phyloP scores from a whole-genome alignment of 2,113 vertebrate species.

The Neodontobutis hainanensis region DNA sequence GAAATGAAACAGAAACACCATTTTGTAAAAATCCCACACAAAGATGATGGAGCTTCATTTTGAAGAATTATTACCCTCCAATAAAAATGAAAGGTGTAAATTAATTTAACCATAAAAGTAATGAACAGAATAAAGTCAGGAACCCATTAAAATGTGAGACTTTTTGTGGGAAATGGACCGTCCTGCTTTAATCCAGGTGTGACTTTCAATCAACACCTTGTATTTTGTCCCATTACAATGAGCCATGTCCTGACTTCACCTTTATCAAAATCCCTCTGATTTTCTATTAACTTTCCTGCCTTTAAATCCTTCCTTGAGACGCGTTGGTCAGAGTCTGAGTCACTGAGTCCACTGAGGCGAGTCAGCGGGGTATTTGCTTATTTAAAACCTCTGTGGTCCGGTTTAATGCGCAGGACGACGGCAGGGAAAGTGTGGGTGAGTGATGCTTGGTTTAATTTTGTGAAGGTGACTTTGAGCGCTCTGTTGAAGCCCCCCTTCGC shows the following conservation, averaged over 20 bases:
- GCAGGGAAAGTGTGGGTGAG: slow-evolving; percentile 32
- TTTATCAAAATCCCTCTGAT: background rate
- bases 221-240: background rate
- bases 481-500: slow-evolving; percentile 12
- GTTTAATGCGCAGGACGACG: slow-evolving; percentile 28
- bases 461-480: slow-evolving; percentile 57
- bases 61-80: background rate
- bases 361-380: slow-evolving; percentile 32
- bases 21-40: too few species aligned
- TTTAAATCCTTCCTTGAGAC: slow-evolving; percentile 1
- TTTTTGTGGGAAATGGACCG: background rate
- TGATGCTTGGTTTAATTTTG: slow-evolving; percentile 31
- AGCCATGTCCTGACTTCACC: background rate
- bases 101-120: slow-evolving; percentile 4
- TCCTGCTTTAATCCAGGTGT: background rate
- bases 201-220: background rate
- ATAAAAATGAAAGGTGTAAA: slow-evolving; percentile 2
- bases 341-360: slow-evolving; percentile 7
- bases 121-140: background rate
- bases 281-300: background rate
- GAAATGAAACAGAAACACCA: too few species aligned
- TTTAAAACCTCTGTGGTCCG: slow-evolving; percentile 23
- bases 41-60: too few species aligned
- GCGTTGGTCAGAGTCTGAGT: slow-evolving; percentile 25
- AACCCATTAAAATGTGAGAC: slow-evolving; percentile 9